Conservation (phyloP, 2,888 invertebrate species). For the Dione vanillae region DNA sequence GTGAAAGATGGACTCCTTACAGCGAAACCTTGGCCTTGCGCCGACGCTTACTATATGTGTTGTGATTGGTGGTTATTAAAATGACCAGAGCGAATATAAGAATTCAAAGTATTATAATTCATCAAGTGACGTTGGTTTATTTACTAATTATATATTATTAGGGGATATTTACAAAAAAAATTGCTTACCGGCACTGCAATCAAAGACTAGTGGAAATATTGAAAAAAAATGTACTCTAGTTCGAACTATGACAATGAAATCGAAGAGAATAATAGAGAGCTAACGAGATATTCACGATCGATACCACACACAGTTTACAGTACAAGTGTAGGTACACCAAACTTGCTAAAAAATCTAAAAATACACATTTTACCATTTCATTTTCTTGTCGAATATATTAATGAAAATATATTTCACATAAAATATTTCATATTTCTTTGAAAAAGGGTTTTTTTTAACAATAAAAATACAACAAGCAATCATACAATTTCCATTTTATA, state of each 20-base stretch:
- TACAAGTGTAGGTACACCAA: not conserved
- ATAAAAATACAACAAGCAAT: not conserved
- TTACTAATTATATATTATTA: too few relatives aligned
- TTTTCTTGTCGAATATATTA: not conserved
- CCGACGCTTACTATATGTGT: too few relatives aligned
- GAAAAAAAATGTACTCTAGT: not conserved
- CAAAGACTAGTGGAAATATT: not conserved
- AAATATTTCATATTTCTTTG: not conserved
- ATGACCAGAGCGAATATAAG: too few relatives aligned
- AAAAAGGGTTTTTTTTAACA: not conserved
- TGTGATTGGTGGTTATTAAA: too few relatives aligned
- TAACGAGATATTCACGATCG: not conserved
- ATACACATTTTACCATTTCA: not conserved
- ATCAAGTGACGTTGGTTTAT: too few relatives aligned
- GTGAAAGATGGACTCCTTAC: too few relatives aligned
- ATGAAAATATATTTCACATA: not conserved
- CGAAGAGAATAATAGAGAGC: not conserved
- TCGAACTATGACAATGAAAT: not conserved
- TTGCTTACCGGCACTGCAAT: too few relatives aligned
- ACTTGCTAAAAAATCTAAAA: not conserved
- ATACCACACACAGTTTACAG: not conserved
- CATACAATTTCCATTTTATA: too few relatives aligned
- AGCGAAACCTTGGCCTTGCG: too few relatives aligned
- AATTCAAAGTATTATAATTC: too few relatives aligned
- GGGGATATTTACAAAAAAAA: too few relatives aligned